Percentiles rank a stretch among this genome's conserved stretches.
These are phyloP conservation scores for Aptenodytes forsteri DNA, from an alignment of 2,113 vertebrate species.

Conservation along the genomic window DNA sequence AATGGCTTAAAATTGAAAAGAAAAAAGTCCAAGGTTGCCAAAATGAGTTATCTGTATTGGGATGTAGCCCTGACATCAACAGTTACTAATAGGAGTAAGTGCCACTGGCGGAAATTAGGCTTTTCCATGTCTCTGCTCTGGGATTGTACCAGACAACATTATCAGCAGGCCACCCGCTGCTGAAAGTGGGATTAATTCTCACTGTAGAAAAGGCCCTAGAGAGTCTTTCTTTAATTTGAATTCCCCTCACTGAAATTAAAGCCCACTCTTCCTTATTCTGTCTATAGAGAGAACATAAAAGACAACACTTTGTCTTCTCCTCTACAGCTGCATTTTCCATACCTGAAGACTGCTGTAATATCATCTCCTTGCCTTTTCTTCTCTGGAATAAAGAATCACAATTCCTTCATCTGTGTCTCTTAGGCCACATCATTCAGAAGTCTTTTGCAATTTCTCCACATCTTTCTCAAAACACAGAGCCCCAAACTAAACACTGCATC, in stretches of 20 bases:
- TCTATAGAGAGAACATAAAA: background rate
- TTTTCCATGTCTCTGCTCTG: background rate
- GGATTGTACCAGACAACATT: background rate
- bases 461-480: background rate
- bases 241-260: background rate
- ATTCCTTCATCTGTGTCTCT: background rate
- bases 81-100: background rate
- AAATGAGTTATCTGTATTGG: background rate
- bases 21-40: background rate
- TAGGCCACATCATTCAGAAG: background rate
- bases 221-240: background rate
- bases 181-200: background rate
- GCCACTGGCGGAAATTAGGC: background rate
- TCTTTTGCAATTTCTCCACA: background rate
- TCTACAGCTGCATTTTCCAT: background rate
- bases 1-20: background rate
- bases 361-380: background rate
- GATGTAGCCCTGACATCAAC: background rate
- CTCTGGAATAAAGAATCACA: background rate
- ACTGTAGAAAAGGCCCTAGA: background rate
- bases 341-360: background rate
- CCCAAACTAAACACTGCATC: background rate
- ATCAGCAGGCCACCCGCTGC: background rate
- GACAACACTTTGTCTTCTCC: background rate
- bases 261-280: background rate